Evolutionary conservation across 1,140 invertebrate species (phyloP).

Genomic region (Babylonia areolata): DNA sequence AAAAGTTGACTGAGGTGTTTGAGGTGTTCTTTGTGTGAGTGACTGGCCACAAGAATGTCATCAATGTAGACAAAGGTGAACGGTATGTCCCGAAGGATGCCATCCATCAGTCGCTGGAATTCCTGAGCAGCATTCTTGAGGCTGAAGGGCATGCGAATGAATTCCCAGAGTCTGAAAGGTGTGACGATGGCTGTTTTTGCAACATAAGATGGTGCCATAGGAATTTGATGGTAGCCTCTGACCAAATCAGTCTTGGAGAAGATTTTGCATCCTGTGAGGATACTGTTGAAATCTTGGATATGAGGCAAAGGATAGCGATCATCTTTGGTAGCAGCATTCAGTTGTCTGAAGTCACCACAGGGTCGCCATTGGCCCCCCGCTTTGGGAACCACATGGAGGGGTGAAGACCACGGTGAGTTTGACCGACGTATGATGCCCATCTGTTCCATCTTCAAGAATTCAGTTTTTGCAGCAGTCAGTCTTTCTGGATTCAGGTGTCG

Average conservation of each 20-base stretch:
- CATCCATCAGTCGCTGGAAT: constrained; percentile 37
- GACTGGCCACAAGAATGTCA: too few relatives aligned
- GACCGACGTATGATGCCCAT: constrained; percentile 40
- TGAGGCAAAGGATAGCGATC: constrained; percentile 21
- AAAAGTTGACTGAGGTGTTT: too few relatives aligned
- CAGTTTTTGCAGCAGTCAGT: constrained; percentile 33
- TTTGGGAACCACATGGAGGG: constrained; percentile 65
- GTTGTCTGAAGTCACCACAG: constrained; percentile 75
- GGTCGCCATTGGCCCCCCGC: constrained; percentile 51
- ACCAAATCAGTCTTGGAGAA: constrained; percentile 52
- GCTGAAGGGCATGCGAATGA: constrained; percentile 40
- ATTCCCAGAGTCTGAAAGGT: constrained; percentile 57
- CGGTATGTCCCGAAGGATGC: constrained; percentile 21
- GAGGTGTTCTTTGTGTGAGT: too few relatives aligned
- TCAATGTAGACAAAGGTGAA: too few relatives aligned
- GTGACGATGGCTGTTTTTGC: constrained; percentile 51
- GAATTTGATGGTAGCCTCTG: constrained; percentile 49
- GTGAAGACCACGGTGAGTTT: constrained; percentile 72
- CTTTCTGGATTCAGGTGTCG: too few relatives aligned
- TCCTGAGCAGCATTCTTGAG: constrained; percentile 36
- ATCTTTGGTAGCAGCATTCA: constrained; percentile 73
- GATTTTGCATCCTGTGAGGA: constrained; percentile 14
- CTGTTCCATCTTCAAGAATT: constrained; percentile 47
- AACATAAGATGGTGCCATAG: constrained; percentile 35
- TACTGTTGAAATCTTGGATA: constrained; percentile 35